Conservation (phyloP, 2,797 vertebrate genomes). For the Brachyrhaphis roseni region DNA sequence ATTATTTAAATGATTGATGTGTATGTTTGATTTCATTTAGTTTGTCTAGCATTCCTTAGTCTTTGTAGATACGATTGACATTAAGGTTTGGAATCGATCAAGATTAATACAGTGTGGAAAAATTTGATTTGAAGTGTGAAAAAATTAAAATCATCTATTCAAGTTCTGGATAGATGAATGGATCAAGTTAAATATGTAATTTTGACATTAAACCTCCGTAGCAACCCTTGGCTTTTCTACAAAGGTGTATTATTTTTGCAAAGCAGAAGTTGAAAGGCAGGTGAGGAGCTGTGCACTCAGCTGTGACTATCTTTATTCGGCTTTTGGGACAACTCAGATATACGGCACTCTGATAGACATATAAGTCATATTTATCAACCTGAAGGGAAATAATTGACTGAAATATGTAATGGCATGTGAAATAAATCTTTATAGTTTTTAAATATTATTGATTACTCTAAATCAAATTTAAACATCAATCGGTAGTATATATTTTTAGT, state of each 20-base stretch:
- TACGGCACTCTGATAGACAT: not conserved
- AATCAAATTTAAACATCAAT: not conserved
- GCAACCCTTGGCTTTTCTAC: not conserved
- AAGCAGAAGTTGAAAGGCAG: not conserved
- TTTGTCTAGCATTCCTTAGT: not conserved
- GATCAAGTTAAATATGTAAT: not conserved
- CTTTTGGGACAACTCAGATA: conserved; percentile 19
- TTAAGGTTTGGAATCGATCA: not conserved
- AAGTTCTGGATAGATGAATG: no score
- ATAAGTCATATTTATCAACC: not conserved
- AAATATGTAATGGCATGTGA: not conserved
- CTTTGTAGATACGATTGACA: not conserved
- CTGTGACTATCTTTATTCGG: conserved; percentile 17
- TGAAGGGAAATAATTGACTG: not conserved
- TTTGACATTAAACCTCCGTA: not conserved
- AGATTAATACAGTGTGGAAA: not conserved
- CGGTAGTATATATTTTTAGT: not conserved
- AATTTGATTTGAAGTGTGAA: not conserved
- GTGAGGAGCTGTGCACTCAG: conserved; percentile 7
- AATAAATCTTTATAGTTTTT: not conserved
- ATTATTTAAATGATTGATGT: no score
- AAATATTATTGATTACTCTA: not conserved
- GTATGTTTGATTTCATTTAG: not conserved
- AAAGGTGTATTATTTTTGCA: not conserved
- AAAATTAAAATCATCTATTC: not conserved